Base-by-base conservation (phyloP, 2,797 vertebrate genomes). In the Gorsachius magnificus region DNA sequence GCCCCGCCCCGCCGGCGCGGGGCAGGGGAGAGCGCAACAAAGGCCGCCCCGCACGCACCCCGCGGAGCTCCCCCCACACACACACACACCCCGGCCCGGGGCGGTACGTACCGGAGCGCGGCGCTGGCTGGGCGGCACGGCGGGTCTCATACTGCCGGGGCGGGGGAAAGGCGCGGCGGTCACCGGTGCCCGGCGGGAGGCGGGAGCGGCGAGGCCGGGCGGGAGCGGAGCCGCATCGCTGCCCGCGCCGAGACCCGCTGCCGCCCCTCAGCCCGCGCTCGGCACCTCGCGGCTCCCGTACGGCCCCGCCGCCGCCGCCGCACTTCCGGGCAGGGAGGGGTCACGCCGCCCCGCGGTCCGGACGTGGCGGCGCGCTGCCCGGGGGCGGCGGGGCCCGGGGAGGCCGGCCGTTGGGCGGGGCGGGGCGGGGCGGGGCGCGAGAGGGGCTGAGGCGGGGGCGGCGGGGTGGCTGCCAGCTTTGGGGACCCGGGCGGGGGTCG, bases 261-360 rank as follows among this genome's bases (percentile, higher is more conserved):
- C 45, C 51, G 41, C 64, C 68, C 22, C 46, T 36, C 13, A 38
- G 46, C 26, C 33, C 26, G 45, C 50, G 72, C 65, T 57, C 50
- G 21, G 46, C 46, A 35, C 89, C 63, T n/a, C 66, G 2, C 80
- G n/a, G 45, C 69, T 70, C 51, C 86, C 80, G 74, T 51, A 38
- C 72, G 11, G 54, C 38, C 26, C 53, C 36, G 36, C 38, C 25
- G 16, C 56, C 18, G 31, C 68, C 43, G 43, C 77, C 64, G 78
- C 61, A 84, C 91, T 89, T 93, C 91, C 91, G 91, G 91, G 63
- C 68, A 51, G 61, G 75, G 80, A 48, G 85, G 61, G 74, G 38
- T 38, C 36, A 79, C 66, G 43, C 35, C 10, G 66, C 70, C 77
- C n/a, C 80, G 50, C 79, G 36, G n/a, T n/a, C n/a, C n/a, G n/a